phyloP scores from a whole-genome alignment of 2,888 invertebrate genomes.

The Melitaea athalia region DNA sequence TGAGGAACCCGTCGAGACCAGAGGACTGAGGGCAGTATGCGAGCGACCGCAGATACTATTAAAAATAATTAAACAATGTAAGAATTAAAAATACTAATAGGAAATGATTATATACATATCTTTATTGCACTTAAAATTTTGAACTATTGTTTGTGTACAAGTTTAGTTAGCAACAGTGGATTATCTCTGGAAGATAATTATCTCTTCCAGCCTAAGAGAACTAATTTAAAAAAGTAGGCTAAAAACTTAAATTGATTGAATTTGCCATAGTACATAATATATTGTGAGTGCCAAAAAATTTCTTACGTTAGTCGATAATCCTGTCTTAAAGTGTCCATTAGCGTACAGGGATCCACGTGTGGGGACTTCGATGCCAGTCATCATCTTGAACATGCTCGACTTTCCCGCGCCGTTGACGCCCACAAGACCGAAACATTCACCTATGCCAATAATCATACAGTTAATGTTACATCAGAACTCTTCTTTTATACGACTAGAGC shows the following conservation, averaged over 20 bases:
- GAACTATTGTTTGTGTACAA: no score
- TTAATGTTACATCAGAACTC: no score
- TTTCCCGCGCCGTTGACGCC: slow-evolving; percentile 95
- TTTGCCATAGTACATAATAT: no score
- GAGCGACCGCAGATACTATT: slow-evolving; percentile 87
- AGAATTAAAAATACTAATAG: neutral
- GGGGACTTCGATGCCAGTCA: slow-evolving; percentile 85
- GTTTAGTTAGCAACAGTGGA: no score
- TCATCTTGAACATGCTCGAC: slow-evolving; percentile 92
- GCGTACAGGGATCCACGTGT: slow-evolving; percentile 74
- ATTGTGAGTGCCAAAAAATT: neutral
- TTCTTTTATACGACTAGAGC: no score
- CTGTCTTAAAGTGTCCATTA: slow-evolving; percentile 53
- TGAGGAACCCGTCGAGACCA: slow-evolving; percentile 89
- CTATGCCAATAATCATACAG: slow-evolving; percentile 47
- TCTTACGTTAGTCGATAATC: slow-evolving; percentile 22
- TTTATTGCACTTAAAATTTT: no score
- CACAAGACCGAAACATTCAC: slow-evolving; percentile 91
- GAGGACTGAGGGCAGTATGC: slow-evolving; percentile 96
- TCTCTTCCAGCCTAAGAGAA: no score
- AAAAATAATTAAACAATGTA: neutral
- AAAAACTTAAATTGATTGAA: no score
- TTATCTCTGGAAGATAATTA: no score
- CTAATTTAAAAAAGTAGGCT: no score
- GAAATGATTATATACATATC: no score